phyloP scores from a whole-genome alignment of 1,140 invertebrate genomes.

The Saxidomus purpurata region DNA sequence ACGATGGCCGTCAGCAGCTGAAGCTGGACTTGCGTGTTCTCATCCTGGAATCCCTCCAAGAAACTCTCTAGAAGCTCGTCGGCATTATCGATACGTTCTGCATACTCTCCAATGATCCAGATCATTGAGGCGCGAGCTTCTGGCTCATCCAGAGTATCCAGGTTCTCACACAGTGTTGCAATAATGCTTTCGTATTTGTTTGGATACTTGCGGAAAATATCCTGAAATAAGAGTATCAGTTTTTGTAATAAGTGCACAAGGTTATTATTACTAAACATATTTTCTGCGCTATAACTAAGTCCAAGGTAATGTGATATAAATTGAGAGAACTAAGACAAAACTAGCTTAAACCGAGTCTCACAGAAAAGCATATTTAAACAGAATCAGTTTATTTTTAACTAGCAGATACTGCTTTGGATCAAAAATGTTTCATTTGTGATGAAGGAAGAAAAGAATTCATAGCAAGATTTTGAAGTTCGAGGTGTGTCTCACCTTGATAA shows the following conservation, averaged over 20 bases:
- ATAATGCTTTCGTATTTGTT: conserved; percentile 99
- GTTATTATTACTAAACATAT: no score
- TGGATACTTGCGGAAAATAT: conserved; percentile 99
- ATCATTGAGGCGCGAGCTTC: conserved; percentile 99
- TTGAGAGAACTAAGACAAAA: no score
- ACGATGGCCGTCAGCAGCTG: conserved; percentile 99
- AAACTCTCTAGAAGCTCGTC: conserved; percentile 99
- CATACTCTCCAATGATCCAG: conserved; percentile 99
- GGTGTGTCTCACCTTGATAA: conserved; percentile 93
- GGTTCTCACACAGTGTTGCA: conserved; percentile 99
- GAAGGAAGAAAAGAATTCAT: no score
- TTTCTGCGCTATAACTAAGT: no score
- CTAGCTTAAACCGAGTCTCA: no score
- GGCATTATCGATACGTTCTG: conserved; percentile 99
- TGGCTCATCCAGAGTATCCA: conserved; percentile 99
- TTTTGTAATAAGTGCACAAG: no score
- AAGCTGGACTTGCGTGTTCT: conserved; percentile 92
- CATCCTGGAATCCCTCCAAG: conserved; percentile 97
- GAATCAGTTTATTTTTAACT: no score
- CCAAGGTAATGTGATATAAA: no score
- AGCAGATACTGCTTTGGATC: no score
- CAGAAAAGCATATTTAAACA: no score
- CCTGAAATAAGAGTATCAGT: conserved; percentile 86
- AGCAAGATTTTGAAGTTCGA: no score
- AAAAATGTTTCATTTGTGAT: no score